phyloP scores from a whole-genome alignment of 2,113 vertebrate genomes.

The Arenaria interpres region DNA sequence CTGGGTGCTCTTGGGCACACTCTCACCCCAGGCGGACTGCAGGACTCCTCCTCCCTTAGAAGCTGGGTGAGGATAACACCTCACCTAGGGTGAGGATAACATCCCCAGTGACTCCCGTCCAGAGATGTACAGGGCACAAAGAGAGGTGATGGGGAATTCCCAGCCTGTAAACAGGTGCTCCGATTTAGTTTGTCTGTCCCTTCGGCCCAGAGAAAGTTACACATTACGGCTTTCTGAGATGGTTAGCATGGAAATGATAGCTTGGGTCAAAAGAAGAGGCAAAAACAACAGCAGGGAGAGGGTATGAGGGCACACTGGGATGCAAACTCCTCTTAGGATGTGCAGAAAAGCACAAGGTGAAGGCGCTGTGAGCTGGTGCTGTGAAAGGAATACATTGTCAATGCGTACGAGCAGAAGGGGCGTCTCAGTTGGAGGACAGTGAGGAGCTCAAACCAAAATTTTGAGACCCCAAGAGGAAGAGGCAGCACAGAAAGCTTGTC shows the following conservation, averaged over 20 bases:
- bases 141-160: neutral
- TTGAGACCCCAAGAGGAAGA: neutral
- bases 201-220: neutral
- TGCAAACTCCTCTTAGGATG: neutral
- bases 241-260: neutral
- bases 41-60: neutral
- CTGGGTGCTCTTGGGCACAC: neutral
- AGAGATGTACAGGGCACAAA: no score
- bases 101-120: rapidly evolving
- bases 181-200: neutral
- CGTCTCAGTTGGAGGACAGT: neutral
- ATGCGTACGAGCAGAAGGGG: neutral
- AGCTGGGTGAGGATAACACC: neutral
- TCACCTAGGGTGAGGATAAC: neutral
- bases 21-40: neutral
- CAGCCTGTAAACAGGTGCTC: rapidly evolving
- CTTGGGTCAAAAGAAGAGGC: neutral
- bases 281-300: neutral
- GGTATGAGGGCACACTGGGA: neutral
- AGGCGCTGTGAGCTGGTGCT: neutral
- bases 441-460: neutral
- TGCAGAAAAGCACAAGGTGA: neutral
- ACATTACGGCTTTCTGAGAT: neutral
- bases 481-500: neutral
- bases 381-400: neutral